A percentile compares a stretch with the other conserved stretches of the same genome.
phyloP scores from a whole-genome alignment of 1,140 invertebrate genomes.

The Pogonomyrmex californicus region DNA sequence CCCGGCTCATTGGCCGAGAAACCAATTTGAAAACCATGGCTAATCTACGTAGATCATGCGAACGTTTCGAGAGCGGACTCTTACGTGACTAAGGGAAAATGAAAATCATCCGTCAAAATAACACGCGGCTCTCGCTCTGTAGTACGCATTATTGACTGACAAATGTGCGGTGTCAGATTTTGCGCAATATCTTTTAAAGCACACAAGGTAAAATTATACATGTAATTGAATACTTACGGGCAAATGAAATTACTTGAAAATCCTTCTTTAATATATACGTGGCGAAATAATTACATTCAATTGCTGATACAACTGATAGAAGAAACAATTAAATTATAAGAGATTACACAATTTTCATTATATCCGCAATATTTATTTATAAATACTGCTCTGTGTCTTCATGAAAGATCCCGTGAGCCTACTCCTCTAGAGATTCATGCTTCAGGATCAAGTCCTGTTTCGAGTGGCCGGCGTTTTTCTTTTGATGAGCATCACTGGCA shows the following conservation, averaged over 20 bases:
- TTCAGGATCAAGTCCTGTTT: slow-evolving; percentile 4
- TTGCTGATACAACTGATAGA: not conserved
- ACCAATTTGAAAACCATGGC: slow-evolving; percentile 56
- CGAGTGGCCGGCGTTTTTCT: slow-evolving; percentile 44
- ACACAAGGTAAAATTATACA: not conserved
- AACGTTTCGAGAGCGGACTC: slow-evolving; percentile 76
- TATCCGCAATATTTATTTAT: not conserved
- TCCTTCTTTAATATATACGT: not conserved
- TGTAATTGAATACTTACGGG: not conserved
- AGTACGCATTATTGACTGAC: not conserved
- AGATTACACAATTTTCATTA: not conserved
- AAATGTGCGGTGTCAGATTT: not conserved
- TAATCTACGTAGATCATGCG: slow-evolving; percentile 72
- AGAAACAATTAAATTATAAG: slow-evolving; percentile 12
- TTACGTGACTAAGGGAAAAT: slow-evolving; percentile 59
- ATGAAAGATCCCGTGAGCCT: not conserved
- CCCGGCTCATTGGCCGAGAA: slow-evolving; percentile 33
- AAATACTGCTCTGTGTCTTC: not conserved
- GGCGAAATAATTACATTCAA: not conserved
- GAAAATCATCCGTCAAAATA: slow-evolving; percentile 38
- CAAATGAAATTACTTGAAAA: not conserved
- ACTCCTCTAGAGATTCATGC: not conserved
- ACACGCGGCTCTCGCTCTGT: not conserved
- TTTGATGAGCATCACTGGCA: slow-evolving; percentile 58
- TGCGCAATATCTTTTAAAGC: not conserved